These are phyloP conservation scores for Choloepus hoffmanni DNA, from an alignment of 2,113 vertebrate species.

Conservation along the genomic window DNA sequence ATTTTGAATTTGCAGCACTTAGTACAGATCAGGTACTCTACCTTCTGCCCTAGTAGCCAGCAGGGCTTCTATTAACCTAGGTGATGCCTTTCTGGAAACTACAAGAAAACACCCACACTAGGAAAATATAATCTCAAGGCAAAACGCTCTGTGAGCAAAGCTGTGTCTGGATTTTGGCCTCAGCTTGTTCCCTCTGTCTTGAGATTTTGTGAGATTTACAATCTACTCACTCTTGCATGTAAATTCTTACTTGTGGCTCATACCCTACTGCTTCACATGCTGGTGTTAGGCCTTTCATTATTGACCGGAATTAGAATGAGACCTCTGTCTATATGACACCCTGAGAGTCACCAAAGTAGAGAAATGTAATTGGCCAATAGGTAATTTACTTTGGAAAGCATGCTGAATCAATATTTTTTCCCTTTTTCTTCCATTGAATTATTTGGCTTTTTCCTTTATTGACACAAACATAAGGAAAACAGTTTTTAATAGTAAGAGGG, in stretches of 20 bases:
- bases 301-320: not conserved
- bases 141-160: not conserved
- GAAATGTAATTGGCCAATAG: not conserved
- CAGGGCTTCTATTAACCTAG: not conserved
- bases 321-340: not conserved
- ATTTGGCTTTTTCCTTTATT: constrained; percentile 21
- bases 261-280: not conserved
- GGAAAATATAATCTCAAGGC: not conserved
- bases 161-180: not conserved
- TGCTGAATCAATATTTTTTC: not conserved
- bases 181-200: not conserved
- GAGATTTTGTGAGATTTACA: constrained; percentile 2
- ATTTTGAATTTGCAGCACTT: constrained; percentile 42
- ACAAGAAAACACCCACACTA: not conserved
- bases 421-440: not conserved
- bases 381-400: constrained; percentile 35
- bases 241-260: not conserved
- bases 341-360: not conserved
- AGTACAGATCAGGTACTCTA: not conserved
- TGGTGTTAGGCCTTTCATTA: not conserved
- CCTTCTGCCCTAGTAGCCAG: not conserved
- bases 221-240: not conserved
- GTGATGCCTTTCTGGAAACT: not conserved
- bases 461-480: not conserved
- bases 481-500: not conserved